These are phyloP conservation scores for Microtus oregoni DNA, from an alignment of 2,113 vertebrate genomes.

Conservation along the genomic window DNA sequence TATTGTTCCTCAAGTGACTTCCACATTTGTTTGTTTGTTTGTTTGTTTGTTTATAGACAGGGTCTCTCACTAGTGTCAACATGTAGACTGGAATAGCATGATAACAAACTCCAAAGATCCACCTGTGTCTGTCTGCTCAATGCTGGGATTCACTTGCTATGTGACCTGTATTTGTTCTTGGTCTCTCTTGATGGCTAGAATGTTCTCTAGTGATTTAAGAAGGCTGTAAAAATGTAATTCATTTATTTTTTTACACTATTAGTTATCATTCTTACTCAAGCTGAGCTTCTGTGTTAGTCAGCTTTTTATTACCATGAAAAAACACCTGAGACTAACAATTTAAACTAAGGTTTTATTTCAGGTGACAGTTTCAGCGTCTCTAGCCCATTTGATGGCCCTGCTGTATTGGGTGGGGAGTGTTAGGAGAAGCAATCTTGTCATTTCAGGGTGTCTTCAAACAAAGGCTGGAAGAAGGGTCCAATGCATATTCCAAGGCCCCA, in stretches of 20 bases:
- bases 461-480: neutral
- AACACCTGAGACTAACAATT: neutral
- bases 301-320: neutral
- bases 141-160: neutral
- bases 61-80: neutral
- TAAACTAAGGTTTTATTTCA: neutral
- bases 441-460: neutral
- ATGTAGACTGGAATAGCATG: too few species aligned
- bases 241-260: neutral
- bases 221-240: neutral
- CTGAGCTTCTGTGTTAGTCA: neutral
- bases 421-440: neutral
- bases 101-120: neutral
- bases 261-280: neutral
- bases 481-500: neutral
- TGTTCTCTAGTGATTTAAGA: neutral
- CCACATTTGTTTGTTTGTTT: neutral
- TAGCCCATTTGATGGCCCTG: rapidly evolving
- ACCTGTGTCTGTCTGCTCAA: neutral
- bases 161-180: neutral
- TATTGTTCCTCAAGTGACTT: neutral
- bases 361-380: neutral
- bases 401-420: neutral
- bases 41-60: too few species aligned
- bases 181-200: neutral